These are phyloP conservation scores for Gryllus bimaculatus DNA, from an alignment of 1,140 invertebrate genomes.

Conservation along the genomic window DNA sequence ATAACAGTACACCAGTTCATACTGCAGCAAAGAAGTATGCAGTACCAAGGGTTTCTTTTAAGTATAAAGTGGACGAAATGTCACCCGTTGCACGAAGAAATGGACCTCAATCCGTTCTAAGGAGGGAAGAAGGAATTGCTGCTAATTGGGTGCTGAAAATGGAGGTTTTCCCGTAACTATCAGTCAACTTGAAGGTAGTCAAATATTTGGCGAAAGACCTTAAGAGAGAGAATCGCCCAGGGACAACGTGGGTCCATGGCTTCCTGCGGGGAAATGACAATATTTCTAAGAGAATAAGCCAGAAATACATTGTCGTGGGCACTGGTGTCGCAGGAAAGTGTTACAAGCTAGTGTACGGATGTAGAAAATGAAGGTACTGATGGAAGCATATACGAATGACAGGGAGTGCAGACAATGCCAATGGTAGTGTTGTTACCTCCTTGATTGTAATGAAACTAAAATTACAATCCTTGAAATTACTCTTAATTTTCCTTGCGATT, in stretches of 20 bases:
- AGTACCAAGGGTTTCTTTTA: conserved; percentile 11
- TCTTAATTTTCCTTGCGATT: conserved; percentile 28
- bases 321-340: too few species aligned
- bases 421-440: too few species aligned
- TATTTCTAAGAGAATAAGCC: not conserved
- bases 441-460: too few species aligned
- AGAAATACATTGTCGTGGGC: conserved; percentile 28
- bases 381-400: too few species aligned
- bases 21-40: conserved; percentile 11
- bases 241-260: conserved; percentile 8
- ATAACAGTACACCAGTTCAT: not conserved
- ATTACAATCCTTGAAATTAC: conserved; percentile 24
- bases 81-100: conserved; percentile 8
- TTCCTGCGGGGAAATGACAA: conserved; percentile 11
- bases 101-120: conserved; percentile 8
- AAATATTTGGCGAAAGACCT: conserved; percentile 29
- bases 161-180: conserved; percentile 32
- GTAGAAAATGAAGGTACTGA: too few species aligned
- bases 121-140: conserved; percentile 24
- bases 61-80: not conserved
- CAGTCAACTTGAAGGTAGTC: conserved; percentile 29
- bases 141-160: conserved; percentile 31
- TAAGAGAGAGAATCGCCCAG: conserved; percentile 23
- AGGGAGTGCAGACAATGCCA: conserved; percentile 19
- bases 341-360: too few species aligned